Evolutionary conservation across 2,888 invertebrate genomes (phyloP), one percentile per base, ranked within the genome.

Genomic region (Ophraella communa): DNA sequence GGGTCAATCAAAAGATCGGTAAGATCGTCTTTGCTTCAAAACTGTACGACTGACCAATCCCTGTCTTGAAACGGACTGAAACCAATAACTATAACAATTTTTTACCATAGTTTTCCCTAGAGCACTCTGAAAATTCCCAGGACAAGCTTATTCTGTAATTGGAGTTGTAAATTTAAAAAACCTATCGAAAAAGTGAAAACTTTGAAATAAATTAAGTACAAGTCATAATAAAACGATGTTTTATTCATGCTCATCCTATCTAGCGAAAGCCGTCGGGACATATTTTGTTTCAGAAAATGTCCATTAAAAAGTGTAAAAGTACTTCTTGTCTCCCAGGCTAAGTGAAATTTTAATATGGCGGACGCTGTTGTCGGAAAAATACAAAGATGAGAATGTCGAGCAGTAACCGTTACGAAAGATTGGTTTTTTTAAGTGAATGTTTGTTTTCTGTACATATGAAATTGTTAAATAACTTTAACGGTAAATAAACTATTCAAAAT

Each of bases 271-370:
- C 72, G 62, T 42, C 52, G 70, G 71, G 72, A 72, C 67, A 66
- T 67, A 72, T 73, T 71, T 71, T 71, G 70, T 71, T 71, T 66
- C 68, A 63, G 70, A 71, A 60, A 74, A 72, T 67, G 72, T 68
- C 71, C 68, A 71, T 73, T 72, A 71, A 70, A 70, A 68, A 66
- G 69, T 64, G 67, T 67, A 70, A 69, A 69, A 67, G 69, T 62
- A 65, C 68, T 69, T 62, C 56, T 54, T 49, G 62, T 72, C 73
- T 66, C 70, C 52, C 49, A 71, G 71, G 71, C 54, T 67, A 66
- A 70, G 67, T 73, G 68, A 72, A 73, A 73, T 73, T 74, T 73
- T 74, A 74, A 74, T 73, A 71, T 66, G 64, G 56, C 65, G 20
- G 30, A 44, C 18, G 55, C 55, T 8, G 23, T 51, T 17, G 30